A percentile compares a stretch with the other conserved stretches of the same genome.
These are phyloP conservation scores for Parapsyche elsis DNA, from an alignment of 1,140 invertebrate species.

Conservation along the genomic window DNA sequence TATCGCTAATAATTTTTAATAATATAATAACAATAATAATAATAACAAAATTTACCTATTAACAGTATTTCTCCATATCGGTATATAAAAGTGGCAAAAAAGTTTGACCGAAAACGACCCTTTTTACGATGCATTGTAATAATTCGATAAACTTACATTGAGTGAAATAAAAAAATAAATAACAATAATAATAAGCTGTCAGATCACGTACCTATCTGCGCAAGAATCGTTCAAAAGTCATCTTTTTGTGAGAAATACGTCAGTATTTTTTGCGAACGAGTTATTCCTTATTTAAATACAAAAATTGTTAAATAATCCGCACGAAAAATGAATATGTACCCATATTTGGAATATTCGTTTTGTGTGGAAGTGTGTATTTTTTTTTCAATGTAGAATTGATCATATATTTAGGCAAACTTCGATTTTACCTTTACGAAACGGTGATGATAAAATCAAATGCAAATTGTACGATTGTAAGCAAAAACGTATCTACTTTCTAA, in stretches of 20 bases:
- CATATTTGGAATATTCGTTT: slow-evolving; percentile 24
- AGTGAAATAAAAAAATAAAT: no score
- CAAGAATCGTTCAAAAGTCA: slow-evolving; percentile 29
- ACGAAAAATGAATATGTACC: slow-evolving; percentile 13
- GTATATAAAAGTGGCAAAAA: not conserved
- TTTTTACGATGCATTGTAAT: not conserved
- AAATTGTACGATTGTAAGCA: not conserved
- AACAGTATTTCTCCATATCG: not conserved
- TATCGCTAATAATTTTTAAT: no score
- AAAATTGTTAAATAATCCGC: not conserved
- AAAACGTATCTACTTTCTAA: not conserved
- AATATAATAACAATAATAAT: no score
- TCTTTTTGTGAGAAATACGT: not conserved
- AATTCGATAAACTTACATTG: no score
- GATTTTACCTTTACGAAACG: not conserved
- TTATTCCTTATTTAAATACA: slow-evolving; percentile 12
- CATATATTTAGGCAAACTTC: not conserved
- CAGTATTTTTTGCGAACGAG: slow-evolving; percentile 8
- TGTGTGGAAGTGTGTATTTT: slow-evolving; percentile 1
- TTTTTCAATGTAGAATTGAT: not conserved
- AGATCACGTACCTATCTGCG: not conserved
- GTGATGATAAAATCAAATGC: not conserved
- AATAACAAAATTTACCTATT: no score
- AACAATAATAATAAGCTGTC: not conserved
- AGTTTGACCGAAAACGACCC: not conserved